phyloP scores from a whole-genome alignment of 2,797 vertebrate genomes.

The Remorina albescens region DNA sequence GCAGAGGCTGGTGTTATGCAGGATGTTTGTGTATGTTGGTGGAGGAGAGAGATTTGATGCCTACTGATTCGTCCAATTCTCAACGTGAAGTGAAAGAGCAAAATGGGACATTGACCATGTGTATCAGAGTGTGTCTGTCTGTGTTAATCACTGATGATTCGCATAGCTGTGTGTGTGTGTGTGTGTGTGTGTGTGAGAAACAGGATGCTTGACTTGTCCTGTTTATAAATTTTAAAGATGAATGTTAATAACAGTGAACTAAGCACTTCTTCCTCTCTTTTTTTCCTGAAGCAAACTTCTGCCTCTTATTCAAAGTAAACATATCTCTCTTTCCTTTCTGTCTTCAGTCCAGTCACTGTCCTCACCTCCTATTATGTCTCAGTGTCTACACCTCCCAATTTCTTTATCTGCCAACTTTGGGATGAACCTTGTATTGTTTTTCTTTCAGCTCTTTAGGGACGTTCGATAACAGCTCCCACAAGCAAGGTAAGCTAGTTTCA shows the following conservation, averaged over 20 bases:
- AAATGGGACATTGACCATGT: slow-evolving; percentile 10
- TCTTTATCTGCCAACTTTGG: slow-evolving; percentile 11
- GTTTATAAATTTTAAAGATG: slow-evolving; percentile 29
- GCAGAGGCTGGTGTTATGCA: slow-evolving; percentile 23
- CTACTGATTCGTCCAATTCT: slow-evolving; percentile 35
- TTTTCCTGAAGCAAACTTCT: not conserved
- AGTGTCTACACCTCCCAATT: not conserved
- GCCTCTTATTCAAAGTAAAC: not conserved
- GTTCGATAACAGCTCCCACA: slow-evolving; percentile 63
- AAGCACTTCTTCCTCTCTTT: not conserved
- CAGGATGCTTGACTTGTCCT: slow-evolving; percentile 1
- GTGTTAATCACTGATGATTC: slow-evolving; percentile 18
- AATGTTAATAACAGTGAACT: slow-evolving; percentile 18
- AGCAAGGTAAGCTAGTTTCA: slow-evolving; percentile 56
- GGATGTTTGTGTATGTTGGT: slow-evolving; percentile 21
- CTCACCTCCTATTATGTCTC: slow-evolving; percentile 1
- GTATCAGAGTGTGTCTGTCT: slow-evolving; percentile 28
- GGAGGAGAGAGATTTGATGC: slow-evolving; percentile 17
- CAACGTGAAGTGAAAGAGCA: slow-evolving; percentile 28
- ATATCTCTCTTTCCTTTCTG: not conserved
- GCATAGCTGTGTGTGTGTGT: not conserved
- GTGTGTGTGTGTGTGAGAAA: not conserved
- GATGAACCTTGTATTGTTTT: slow-evolving; percentile 53
- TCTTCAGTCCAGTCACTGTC: slow-evolving; percentile 18
- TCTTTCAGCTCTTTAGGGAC: slow-evolving; percentile 81